Evolutionary conservation across 2,797 vertebrate species (phyloP), one percentile per base, ranked within the genome.

Genomic region (Xyrichtys novacula): DNA sequence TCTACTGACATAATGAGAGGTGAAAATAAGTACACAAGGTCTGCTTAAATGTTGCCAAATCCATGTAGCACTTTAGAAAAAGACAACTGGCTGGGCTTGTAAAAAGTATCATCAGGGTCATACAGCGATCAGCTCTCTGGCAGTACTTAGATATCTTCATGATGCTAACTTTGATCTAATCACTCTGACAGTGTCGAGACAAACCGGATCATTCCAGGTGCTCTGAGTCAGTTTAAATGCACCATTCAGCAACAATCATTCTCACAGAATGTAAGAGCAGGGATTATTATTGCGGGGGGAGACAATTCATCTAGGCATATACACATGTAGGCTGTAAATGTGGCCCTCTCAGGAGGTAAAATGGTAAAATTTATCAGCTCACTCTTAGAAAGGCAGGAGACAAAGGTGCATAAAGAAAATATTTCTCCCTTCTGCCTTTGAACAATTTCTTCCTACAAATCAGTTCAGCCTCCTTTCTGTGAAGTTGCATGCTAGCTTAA

Each of bases 401-500:
- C 44, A 10, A 40, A 59, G 57, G 11, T n/a, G 6, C 34, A 49
- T 0, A 1, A 57, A 10, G 6, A 4, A 56, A 47, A 31, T 40
- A 32, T 40, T 38, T 67, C 26, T 49, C 32, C 17, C 31, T 17
- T 61, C 12, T 19, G 29, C 52, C 66, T 14, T 50, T 65, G 62
- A 72, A 38, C 3, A 19, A 26, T 54, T 56, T 52, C 26, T 26
- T 22, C 8, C 19, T 14, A 22, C 8, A 31, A 61, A 57, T 19
- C 39, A 49, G 59, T 5, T 26, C 25, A 14, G 39, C 7, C 11
- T 58, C 36, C 54, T 5, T 40, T 26, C 32, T 52, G 44, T 69
- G 53, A 74, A 43, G 36, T 52, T 39, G 11, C 67, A 65, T 66
- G 63, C 72, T 62, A 52, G 56, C 65, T 38, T 14, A 72, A 4